Evolutionary conservation across 2,888 invertebrate species (phyloP).

Genomic region (Meteorus colon): DNA sequence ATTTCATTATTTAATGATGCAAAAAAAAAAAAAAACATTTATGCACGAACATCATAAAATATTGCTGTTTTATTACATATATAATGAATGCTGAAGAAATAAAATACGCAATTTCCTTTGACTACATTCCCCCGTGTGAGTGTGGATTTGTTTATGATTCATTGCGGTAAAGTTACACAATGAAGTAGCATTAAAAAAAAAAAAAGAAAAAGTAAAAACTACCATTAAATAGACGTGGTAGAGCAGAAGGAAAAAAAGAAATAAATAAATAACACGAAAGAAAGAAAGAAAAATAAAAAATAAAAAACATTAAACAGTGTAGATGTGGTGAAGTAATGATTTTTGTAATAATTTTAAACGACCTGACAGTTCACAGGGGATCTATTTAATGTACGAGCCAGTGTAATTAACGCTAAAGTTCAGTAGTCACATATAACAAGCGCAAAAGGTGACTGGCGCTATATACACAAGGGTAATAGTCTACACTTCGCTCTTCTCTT

Average conservation of each 20-base stretch:
- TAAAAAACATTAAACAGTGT: slow-evolving; percentile 30
- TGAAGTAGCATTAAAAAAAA: background rate
- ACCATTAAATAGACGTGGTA: too few species aligned
- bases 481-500: slow-evolving; percentile 39
- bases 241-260: too few species aligned
- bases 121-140: background rate
- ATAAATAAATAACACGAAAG: too few species aligned
- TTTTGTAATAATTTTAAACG: slow-evolving; percentile 55
- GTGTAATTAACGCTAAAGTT: slow-evolving; percentile 69
- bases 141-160: background rate
- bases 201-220: background rate
- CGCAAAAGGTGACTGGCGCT: slow-evolving; percentile 58
- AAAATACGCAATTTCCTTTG: background rate
- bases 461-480: slow-evolving; percentile 52
- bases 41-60: background rate
- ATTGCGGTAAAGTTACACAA: background rate
- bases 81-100: background rate
- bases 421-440: slow-evolving; percentile 63
- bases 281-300: too few species aligned
- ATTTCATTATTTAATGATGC: background rate
- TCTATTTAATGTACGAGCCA: slow-evolving; percentile 64
- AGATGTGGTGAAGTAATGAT: slow-evolving; percentile 42
- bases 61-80: background rate
- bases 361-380: slow-evolving; percentile 48
- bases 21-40: background rate